phyloP scores from a whole-genome alignment of 2,888 invertebrate genomes.

The Microctonus aethiopoides region DNA sequence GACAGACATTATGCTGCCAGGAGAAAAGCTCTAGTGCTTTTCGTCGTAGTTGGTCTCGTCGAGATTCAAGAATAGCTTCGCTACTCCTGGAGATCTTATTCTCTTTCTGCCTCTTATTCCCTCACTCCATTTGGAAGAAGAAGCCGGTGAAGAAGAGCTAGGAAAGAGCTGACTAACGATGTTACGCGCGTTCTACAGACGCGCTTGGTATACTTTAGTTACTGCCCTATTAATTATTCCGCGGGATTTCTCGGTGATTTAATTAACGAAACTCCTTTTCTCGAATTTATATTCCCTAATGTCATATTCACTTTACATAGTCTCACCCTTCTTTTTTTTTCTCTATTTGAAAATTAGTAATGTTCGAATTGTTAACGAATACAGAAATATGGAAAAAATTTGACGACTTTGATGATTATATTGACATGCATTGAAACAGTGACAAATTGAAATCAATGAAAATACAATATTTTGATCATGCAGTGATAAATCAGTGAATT shows the following conservation, averaged over 20 bases:
- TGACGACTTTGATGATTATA: too few relatives aligned
- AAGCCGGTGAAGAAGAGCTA: conserved; percentile 43
- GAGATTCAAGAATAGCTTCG: conserved; percentile 14
- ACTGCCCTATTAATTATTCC: conserved; percentile 63
- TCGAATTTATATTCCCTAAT: conserved; percentile 33
- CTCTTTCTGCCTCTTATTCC: conserved; percentile 8
- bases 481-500: too few relatives aligned
- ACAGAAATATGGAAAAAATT: background rate
- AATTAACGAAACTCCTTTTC: conserved; percentile 57
- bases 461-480: too few relatives aligned
- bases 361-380: background rate
- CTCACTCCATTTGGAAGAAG: conserved; percentile 1
- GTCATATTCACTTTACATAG: background rate
- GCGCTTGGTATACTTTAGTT: conserved; percentile 58
- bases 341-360: background rate
- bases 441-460: too few relatives aligned
- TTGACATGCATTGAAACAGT: too few relatives aligned
- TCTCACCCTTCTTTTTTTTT: conserved; percentile 31
- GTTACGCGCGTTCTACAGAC: conserved; percentile 57
- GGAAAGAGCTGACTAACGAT: conserved; percentile 50
- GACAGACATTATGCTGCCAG: background rate
- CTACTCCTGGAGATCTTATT: background rate
- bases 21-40: conserved; percentile 16
- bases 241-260: conserved; percentile 61
- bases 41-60: conserved; percentile 28